Conservation (phyloP, 2,797 vertebrate species). For the Danio jaintianensis region DNA sequence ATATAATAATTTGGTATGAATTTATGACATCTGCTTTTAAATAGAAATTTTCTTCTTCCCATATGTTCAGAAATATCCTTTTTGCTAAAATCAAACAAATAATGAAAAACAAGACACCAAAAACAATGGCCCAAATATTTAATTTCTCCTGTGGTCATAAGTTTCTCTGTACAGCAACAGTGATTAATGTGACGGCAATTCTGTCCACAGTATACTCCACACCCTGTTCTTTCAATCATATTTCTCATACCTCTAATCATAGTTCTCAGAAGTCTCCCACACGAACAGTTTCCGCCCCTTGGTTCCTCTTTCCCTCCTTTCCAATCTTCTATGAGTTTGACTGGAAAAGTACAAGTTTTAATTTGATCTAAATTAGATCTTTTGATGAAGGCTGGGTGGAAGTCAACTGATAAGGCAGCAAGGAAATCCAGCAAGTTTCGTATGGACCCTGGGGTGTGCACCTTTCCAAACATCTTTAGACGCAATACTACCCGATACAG, state of each 20-base stretch:
- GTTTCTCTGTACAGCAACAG: slow-evolving; percentile 24
- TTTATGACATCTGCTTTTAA: too few relatives aligned
- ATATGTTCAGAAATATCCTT: not conserved
- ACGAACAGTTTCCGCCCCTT: slow-evolving; percentile 49
- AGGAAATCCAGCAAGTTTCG: slow-evolving; percentile 41
- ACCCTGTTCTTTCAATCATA: slow-evolving; percentile 53
- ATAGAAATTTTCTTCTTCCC: not conserved
- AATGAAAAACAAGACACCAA: not conserved
- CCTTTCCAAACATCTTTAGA: slow-evolving; percentile 49
- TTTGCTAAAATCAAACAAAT: slow-evolving; percentile 14
- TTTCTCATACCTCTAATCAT: slow-evolving; percentile 50
- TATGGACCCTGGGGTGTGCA: slow-evolving; percentile 49
- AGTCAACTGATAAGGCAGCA: slow-evolving; percentile 47
- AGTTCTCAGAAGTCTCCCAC: slow-evolving; percentile 54
- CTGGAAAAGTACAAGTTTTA: slow-evolving; percentile 43
- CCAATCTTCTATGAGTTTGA: slow-evolving; percentile 34
- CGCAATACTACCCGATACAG: slow-evolving; percentile 38
- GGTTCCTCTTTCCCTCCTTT: slow-evolving; percentile 43
- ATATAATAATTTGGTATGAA: too few relatives aligned
- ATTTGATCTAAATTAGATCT: slow-evolving; percentile 55
- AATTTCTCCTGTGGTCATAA: not conserved
- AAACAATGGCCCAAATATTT: slow-evolving; percentile 2
- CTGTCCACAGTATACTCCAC: slow-evolving; percentile 47
- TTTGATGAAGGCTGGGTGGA: slow-evolving; percentile 50
- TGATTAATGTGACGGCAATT: slow-evolving; percentile 47